Conservation (phyloP, 2,797 vertebrate genomes). For the Pangasius macronema region DNA sequence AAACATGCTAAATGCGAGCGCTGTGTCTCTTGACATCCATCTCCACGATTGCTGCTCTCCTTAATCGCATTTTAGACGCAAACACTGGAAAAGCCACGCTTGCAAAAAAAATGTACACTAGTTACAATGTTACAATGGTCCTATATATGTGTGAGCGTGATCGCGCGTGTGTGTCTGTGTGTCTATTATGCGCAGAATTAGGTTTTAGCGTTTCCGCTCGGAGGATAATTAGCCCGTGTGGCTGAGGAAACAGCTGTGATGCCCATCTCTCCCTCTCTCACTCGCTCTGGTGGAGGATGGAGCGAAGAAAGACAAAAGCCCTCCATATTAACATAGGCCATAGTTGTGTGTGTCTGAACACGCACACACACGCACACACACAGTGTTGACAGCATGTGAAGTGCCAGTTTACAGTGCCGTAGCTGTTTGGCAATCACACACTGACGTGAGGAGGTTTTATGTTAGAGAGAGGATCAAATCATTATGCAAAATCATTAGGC, state of each 20-base stretch:
- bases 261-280: conserved; percentile 49
- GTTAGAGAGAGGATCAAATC: conserved; percentile 6
- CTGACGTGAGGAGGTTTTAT: conserved; percentile 19
- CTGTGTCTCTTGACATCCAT: conserved; percentile 61
- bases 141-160: conserved; percentile 11
- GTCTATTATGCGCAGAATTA: conserved; percentile 58
- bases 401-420: conserved; percentile 40
- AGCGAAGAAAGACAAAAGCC: conserved; percentile 59
- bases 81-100: conserved; percentile 32
- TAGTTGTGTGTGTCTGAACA: conserved; percentile 8
- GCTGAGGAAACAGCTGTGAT: conserved; percentile 70
- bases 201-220: conserved; percentile 59
- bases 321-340: conserved; percentile 49
- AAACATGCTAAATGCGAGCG: conserved; percentile 54
- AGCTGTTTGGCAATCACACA: conserved; percentile 28
- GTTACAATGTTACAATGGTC: conserved; percentile 10
- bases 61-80: conserved; percentile 57
- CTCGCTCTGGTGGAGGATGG: conserved; percentile 51
- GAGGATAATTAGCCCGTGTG: conserved; percentile 66
- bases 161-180: background rate
- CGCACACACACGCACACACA: conserved; percentile 10
- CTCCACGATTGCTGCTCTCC: conserved; percentile 57
- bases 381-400: conserved; percentile 27
- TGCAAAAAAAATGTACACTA: conserved; percentile 35
- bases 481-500: conserved; percentile 14